Evolutionary conservation across 2,113 vertebrate species (phyloP).

Genomic region (Acrocephalus arundinaceus): DNA sequence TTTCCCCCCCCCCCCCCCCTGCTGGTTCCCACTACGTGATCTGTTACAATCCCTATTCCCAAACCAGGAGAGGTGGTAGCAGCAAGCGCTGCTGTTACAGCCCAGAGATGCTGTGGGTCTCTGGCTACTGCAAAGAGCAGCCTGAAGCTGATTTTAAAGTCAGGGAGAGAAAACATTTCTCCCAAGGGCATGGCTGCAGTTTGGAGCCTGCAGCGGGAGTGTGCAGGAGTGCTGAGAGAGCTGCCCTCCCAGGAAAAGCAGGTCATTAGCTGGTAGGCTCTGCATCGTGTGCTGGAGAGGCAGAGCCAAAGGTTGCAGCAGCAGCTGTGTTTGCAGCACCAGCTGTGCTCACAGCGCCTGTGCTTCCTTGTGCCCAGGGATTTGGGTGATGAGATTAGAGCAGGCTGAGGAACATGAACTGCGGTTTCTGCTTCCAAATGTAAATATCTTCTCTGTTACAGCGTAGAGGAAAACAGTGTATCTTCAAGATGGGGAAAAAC

Average conservation of each 20-base stretch:
- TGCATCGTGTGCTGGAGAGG: neutral
- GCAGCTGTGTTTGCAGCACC: neutral
- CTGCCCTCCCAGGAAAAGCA: neutral
- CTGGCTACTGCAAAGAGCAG: neutral
- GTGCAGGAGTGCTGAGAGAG: neutral
- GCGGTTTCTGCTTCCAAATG: neutral
- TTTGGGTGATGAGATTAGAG: slow-evolving; percentile 27
- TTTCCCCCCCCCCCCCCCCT: fast-evolving
- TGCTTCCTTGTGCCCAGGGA: neutral
- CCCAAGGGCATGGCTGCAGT: neutral
- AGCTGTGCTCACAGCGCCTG: neutral
- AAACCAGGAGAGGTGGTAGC: neutral
- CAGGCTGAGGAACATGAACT: neutral
- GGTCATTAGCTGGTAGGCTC: neutral
- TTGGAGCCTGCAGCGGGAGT: fast-evolving
- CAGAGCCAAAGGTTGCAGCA: slow-evolving; percentile 9
- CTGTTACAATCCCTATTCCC: neutral
- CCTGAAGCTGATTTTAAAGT: neutral
- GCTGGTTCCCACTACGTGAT: fast-evolving
- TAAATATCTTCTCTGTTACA: neutral
- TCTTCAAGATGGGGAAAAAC: neutral
- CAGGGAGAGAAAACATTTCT: neutral
- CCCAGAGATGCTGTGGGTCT: neutral
- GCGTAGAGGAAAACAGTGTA: neutral
- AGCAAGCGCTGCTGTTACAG: neutral